Percentiles rank a stretch among this genome's conserved stretches.
These are phyloP conservation scores for Macropus fuliginosus DNA, from an alignment of 2,797 vertebrate genomes.

Conservation along the genomic window DNA sequence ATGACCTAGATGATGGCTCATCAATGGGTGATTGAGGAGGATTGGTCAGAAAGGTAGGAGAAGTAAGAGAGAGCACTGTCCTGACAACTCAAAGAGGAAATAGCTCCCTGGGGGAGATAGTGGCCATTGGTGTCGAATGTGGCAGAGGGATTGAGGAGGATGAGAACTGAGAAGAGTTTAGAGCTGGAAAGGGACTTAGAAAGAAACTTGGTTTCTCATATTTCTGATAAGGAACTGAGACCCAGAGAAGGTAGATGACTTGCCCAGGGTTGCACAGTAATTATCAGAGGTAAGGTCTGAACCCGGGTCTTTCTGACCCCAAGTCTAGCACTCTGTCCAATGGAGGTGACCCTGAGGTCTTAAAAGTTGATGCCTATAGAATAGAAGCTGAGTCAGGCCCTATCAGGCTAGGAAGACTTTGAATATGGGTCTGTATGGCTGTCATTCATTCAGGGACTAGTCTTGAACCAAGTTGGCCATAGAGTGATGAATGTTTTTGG, in stretches of 20 bases:
- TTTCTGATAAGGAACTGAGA: neutral
- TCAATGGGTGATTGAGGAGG: neutral
- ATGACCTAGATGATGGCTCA: neutral
- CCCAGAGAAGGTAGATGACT: neutral
- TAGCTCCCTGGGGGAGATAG: neutral
- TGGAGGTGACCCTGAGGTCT: neutral
- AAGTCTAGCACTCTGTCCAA: neutral
- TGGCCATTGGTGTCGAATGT: neutral
- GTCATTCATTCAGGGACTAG: neutral
- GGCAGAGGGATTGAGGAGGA: neutral
- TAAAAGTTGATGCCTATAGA: neutral
- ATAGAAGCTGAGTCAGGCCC: neutral
- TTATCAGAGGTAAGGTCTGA: neutral
- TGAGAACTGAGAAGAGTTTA: neutral
- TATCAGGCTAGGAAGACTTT: neutral
- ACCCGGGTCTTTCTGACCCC: neutral
- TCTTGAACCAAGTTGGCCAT: neutral
- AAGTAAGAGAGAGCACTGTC: neutral
- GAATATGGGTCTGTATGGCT: neutral
- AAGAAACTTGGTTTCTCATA: neutral
- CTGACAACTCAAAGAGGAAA: neutral
- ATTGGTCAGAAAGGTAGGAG: neutral
- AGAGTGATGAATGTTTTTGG: too few relatives aligned
- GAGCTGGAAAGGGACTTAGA: neutral
- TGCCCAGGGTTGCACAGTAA: too few relatives aligned